Base-by-base conservation (phyloP, 1,140 invertebrate genomes). In the Monochamus saltuarius region DNA sequence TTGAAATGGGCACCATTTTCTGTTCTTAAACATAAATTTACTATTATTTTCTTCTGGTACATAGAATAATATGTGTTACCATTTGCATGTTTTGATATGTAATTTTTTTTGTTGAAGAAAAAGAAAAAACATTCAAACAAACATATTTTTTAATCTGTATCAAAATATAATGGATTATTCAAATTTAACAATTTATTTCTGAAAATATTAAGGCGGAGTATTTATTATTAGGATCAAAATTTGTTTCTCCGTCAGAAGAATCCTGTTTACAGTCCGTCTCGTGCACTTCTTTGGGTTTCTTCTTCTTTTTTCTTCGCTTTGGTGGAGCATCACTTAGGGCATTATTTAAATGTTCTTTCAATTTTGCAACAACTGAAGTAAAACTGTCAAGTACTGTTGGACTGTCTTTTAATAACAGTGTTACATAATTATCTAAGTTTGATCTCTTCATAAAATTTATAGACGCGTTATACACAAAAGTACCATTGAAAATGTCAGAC, bases 391-490 rank as follows among this genome's bases (percentile, higher is more conserved):
- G 51, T 52, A 72, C 34, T 38, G 19, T 38, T 1, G 59, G 62
- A 38, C 55, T 52, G 50, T 51, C 49, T 59, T 54, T 55, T 40
- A 70, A 63, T 46, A 68, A 58, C 4, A 51, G 51, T 29, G 49
- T 46, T 3, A 72, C 19, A 40, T 68, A 68, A n/a, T 22, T 35
- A 19, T 68, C 59, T 39, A 70, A 14, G 59, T 71, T 56, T n/a
- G 14, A 58, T 36, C 67, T 38, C 61, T 64, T 72, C 38, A 39
- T 59, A 9, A 74, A 65, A 67, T 72, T 68, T 17, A 22, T 45
- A n/a, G 56, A 64, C 14, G 89, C 75, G 80, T 91, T 90, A 66
- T 91, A 91, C 3, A 89, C 65, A 70, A 90, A 85, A 7, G 87
- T 87, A 0, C 89, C 89, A 77, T 89, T 87, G 62, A 81, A 89